Conservation (phyloP, 2,113 vertebrate species). For the Benitochromis conjunctus region DNA sequence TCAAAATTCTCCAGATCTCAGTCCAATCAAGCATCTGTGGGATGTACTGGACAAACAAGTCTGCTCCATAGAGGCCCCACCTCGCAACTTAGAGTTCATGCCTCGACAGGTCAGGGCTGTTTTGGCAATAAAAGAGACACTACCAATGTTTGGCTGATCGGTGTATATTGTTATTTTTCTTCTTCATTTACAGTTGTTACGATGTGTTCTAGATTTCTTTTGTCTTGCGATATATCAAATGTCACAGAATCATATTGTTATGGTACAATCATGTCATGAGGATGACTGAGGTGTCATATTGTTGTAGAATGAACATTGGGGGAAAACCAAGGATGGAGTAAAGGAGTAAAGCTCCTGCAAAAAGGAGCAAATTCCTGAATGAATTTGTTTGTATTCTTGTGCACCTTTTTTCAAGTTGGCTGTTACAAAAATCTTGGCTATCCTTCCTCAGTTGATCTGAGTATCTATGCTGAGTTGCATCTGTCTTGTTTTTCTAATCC, state of each 20-base stretch:
- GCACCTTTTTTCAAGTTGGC: neutral
- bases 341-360: fast-evolving
- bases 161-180: neutral
- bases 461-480: neutral
- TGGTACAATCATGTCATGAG: neutral
- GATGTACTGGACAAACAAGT: neutral
- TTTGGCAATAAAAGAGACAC: neutral
- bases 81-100: neutral
- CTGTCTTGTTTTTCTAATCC: neutral
- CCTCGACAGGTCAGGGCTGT: neutral
- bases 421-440: neutral
- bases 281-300: fast-evolving
- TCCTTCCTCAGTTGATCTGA: neutral
- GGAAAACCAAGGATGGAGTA: neutral
- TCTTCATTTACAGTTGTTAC: neutral
- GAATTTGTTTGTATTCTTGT: neutral
- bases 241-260: neutral
- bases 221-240: neutral
- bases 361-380: neutral
- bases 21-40: neutral
- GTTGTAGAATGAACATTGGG: neutral
- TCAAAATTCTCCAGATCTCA: neutral
- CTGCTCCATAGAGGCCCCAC: neutral
- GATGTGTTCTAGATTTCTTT: neutral
- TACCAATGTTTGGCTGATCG: neutral